Conservation (phyloP, 1,140 invertebrate species). For the Colletes gigas region DNA sequence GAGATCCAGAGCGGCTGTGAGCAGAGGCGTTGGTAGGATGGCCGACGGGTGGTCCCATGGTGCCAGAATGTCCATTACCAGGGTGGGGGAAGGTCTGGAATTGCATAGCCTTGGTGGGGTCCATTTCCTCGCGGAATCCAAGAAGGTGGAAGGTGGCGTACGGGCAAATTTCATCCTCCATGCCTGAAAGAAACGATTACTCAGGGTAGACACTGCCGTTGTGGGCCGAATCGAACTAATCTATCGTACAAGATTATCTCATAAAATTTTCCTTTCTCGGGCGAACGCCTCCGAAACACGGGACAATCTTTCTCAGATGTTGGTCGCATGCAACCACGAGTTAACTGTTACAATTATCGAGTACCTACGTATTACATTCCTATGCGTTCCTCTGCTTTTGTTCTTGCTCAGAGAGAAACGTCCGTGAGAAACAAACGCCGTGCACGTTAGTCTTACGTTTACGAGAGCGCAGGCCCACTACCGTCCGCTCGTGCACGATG, state of each 20-base stretch:
- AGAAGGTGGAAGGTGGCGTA: conserved; percentile 96
- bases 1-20: conserved; percentile 92
- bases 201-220: conserved; percentile 75
- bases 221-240: background rate
- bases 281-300: background rate
- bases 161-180: conserved; percentile 96
- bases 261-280: background rate
- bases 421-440: background rate
- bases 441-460: conserved; percentile 16
- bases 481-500: background rate
- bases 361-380: conserved; percentile 37
- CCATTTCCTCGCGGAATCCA: conserved; percentile 97
- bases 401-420: conserved; percentile 3
- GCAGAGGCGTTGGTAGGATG: conserved; percentile 83
- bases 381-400: conserved; percentile 15
- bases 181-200: conserved; percentile 83
- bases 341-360: background rate
- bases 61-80: conserved; percentile 86
- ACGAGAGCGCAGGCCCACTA: background rate
- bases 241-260: conserved; percentile 33
- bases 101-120: conserved; percentile 92
- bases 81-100: conserved; percentile 95
- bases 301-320: background rate
- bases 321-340: background rate
- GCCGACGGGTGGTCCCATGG: conserved; percentile 87